Evolutionary conservation across 2,888 invertebrate genomes (phyloP).

Genomic region (Caenorhabditis doughertyi): DNA sequence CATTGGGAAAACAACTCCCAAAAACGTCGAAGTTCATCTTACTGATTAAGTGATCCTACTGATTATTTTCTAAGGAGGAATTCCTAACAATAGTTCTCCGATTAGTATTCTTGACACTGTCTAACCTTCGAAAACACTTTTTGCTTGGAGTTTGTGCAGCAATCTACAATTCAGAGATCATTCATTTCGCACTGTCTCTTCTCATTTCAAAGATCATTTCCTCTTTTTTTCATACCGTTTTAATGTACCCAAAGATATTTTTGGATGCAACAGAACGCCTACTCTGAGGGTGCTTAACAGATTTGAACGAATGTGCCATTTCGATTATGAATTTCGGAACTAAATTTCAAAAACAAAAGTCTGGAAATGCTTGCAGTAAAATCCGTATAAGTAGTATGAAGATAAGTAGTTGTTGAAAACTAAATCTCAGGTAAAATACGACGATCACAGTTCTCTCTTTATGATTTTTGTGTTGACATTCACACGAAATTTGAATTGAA

Average conservation of each 20-base stretch:
- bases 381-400: neutral
- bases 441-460: neutral
- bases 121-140: neutral
- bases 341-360: neutral
- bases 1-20: too few relatives aligned
- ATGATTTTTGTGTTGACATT: slow-evolving; percentile 15
- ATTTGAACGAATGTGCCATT: neutral
- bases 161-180: neutral
- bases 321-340: slow-evolving; percentile 3
- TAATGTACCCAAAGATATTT: slow-evolving; percentile 19
- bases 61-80: too few relatives aligned
- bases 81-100: neutral
- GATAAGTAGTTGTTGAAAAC: neutral
- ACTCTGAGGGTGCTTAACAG: neutral
- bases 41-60: too few relatives aligned
- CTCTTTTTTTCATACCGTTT: neutral
- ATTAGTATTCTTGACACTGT: neutral
- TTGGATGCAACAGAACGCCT: slow-evolving; percentile 5
- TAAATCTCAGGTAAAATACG: neutral
- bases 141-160: neutral
- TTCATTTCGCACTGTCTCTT: neutral
- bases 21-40: too few relatives aligned
- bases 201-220: slow-evolving; percentile 7
- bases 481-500: slow-evolving; percentile 7
- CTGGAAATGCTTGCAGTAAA: neutral